Base-by-base conservation (phyloP, 1,140 invertebrate species). In the Apolygus lucorum region DNA sequence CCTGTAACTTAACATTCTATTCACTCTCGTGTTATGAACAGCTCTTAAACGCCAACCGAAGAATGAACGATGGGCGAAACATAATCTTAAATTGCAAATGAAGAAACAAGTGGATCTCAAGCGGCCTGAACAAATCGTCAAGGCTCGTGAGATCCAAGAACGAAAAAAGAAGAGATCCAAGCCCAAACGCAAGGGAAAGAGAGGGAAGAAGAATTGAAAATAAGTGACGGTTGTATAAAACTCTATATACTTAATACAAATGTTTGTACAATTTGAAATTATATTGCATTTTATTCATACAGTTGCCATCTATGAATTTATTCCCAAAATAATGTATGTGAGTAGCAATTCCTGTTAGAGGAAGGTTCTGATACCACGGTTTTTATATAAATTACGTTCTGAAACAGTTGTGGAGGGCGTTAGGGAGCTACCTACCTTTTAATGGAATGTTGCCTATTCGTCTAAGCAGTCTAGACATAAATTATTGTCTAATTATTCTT, bases 71-170 rank as follows among this genome's bases (percentile, higher is more conserved):
- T 75, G 74, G 74, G 74, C 72, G 24, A 66, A 70, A 24, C 74
- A 76, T 42, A 75, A 75, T 27, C 27, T 72, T 0, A 76, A 75
- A 72, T 27, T 73, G 22, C 49, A 71, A 52, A 64, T 73, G 59
- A 71, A 63, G 70, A 72, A 68, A 70, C 70, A 72, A 67, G 59
- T 70, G 28, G 54, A 70, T 42, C 52, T 72, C 63, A 68, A 74
- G 68, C 70, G 54, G 64, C 42, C 74, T 8, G 72, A 75, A 29
- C 75, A 75, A 28, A 75, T 76, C 22, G 65, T 74, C 0, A 76
- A 75, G 70, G 71, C 72, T 28, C 73, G 75, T 52, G 72, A 73
- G 63, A 72, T 75, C 4, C 72, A 74, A 67, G 75, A 75, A 67
- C 71, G 52, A 71, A 72, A 70, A 72, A 64, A 54, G 71, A 70